phyloP scores from a whole-genome alignment of 1,140 invertebrate genomes.

The Geopemphigus sp. region DNA sequence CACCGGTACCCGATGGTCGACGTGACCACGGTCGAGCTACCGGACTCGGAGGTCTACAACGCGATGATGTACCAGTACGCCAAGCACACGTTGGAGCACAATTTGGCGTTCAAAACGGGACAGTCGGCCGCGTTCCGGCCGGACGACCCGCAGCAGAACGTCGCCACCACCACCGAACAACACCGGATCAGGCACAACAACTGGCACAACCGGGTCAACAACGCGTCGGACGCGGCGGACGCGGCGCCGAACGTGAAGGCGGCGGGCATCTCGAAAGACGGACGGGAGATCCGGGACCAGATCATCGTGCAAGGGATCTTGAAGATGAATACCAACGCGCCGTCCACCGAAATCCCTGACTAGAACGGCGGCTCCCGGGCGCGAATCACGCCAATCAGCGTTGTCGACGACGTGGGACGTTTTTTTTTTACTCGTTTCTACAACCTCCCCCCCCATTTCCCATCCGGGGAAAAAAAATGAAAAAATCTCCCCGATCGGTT shows the following conservation, averaged over 20 bases:
- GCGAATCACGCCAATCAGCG: background rate
- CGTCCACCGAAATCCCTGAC: background rate
- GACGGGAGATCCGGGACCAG: constrained; percentile 11
- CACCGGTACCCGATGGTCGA: constrained; percentile 52
- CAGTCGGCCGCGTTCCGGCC: background rate
- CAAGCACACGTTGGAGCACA: constrained; percentile 42
- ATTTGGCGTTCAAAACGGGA: background rate
- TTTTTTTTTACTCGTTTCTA: no score
- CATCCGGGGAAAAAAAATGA: no score
- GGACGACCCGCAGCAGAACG: background rate
- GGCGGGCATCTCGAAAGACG: background rate
- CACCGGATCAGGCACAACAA: constrained; percentile 16
- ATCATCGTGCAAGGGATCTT: background rate
- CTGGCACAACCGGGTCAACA: background rate
- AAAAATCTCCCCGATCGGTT: no score
- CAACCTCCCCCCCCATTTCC: no score
- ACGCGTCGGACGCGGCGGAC: background rate
- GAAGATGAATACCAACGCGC: background rate
- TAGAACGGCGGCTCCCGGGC: no score
- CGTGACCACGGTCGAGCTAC: constrained; percentile 52
- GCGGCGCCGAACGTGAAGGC: background rate
- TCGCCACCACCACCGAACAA: no score
- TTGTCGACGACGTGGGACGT: no score
- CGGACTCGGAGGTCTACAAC: constrained; percentile 49
- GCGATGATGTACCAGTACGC: constrained; percentile 50